A percentile compares a stretch with the other conserved stretches of the same genome.
These are phyloP conservation scores for Chromoteleia sp. DNA, from an alignment of 2,888 invertebrate genomes.

Conservation along the genomic window DNA sequence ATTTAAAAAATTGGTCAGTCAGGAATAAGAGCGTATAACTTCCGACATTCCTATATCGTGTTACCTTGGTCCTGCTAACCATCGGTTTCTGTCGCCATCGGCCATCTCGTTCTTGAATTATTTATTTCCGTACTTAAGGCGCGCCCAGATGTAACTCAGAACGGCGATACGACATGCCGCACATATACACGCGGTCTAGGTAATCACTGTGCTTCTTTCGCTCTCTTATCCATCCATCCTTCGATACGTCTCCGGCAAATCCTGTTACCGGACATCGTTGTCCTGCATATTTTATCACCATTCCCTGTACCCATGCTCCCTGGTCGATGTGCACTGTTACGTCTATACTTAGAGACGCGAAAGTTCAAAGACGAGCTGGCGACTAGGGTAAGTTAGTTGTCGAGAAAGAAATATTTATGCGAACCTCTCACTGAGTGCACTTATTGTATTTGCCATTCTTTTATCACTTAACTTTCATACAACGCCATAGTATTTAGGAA, in stretches of 20 bases:
- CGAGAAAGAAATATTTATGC: conserved; percentile 61
- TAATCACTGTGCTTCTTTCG: conserved; percentile 77
- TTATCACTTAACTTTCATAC: conserved; percentile 48
- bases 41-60: conserved; percentile 56
- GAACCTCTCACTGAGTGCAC: conserved; percentile 54
- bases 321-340: conserved; percentile 66
- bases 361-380: conserved; percentile 71
- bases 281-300: conserved; percentile 78
- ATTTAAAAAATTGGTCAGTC: conserved; percentile 43
- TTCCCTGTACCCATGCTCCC: conserved; percentile 69
- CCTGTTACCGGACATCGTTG: conserved; percentile 80
- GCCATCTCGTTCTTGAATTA: conserved; percentile 74
- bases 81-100: conserved; percentile 67
- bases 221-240: conserved; percentile 72
- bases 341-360: conserved; percentile 69
- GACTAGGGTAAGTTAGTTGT: conserved; percentile 64
- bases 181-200: conserved; percentile 73
- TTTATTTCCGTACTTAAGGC: conserved; percentile 73
- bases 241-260: conserved; percentile 74
- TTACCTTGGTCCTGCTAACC: conserved; percentile 60
- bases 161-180: conserved; percentile 65
- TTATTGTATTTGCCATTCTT: conserved; percentile 67
- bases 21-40: conserved; percentile 38
- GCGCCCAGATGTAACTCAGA: conserved; percentile 71
- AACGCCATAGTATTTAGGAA: conserved; percentile 17